phyloP scores from a whole-genome alignment of 2,797 vertebrate species.

The Scomberomorus guttatus region DNA sequence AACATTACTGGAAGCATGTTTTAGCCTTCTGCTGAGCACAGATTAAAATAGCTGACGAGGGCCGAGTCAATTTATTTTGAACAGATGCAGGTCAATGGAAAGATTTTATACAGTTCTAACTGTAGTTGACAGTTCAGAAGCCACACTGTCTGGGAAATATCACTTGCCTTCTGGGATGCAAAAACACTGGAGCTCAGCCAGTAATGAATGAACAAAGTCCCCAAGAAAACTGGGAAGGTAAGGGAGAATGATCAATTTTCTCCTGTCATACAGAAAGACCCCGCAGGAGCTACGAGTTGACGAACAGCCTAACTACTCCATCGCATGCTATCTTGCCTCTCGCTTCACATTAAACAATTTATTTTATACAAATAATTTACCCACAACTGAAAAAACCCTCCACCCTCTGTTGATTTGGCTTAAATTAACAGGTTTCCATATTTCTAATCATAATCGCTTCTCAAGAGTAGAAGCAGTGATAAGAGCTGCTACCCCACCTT shows the following conservation, averaged over 20 bases:
- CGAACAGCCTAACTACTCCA: slow-evolving; percentile 60
- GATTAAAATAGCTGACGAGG: slow-evolving; percentile 31
- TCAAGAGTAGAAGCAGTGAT: slow-evolving; percentile 40
- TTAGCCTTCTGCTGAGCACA: slow-evolving; percentile 7
- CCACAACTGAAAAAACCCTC: slow-evolving; percentile 33
- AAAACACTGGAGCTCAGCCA: slow-evolving; percentile 47
- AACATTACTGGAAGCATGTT: slow-evolving; percentile 23
- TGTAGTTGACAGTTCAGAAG: slow-evolving; percentile 53
- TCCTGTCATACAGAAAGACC: slow-evolving; percentile 58
- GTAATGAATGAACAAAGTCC: slow-evolving; percentile 62
- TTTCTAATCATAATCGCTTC: slow-evolving; percentile 64
- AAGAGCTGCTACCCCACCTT: slow-evolving; percentile 14
- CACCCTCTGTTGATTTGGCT: slow-evolving; percentile 59
- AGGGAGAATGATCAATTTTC: slow-evolving; percentile 69
- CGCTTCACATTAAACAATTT: slow-evolving; percentile 55
- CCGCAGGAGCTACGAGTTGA: slow-evolving; percentile 55
- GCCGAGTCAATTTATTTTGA: slow-evolving; percentile 29
- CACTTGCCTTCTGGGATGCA: slow-evolving; percentile 49
- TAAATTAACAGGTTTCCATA: slow-evolving; percentile 70
- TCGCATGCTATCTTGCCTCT: slow-evolving; percentile 39
- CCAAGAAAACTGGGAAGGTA: slow-evolving; percentile 57
- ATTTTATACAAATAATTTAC: slow-evolving; percentile 50
- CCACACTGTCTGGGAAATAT: slow-evolving; percentile 51
- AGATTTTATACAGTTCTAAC: slow-evolving; percentile 41
- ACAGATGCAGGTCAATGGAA: slow-evolving; percentile 51